Evolutionary conservation across 1,140 invertebrate genomes (phyloP).

Genomic region (Drosophila baimaii): DNA sequence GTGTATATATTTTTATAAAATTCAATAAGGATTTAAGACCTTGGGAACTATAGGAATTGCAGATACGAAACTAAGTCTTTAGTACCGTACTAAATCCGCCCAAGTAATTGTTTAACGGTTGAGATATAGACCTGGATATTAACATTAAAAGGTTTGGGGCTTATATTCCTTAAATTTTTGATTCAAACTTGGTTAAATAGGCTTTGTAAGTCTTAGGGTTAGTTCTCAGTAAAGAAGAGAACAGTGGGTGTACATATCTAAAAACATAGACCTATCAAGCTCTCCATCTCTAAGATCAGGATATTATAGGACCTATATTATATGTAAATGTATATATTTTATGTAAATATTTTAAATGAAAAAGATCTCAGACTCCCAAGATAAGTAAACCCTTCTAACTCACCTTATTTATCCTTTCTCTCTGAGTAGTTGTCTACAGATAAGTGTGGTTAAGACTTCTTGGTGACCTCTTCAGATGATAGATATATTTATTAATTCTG

Average conservation of each 20-base stretch:
- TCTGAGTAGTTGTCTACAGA: background rate
- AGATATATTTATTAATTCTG: background rate
- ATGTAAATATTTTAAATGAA: too few relatives aligned
- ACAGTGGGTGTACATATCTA: too few relatives aligned
- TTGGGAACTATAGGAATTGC: background rate
- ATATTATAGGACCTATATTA: background rate
- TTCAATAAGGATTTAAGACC: too few relatives aligned
- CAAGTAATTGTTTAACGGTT: background rate
- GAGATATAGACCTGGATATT: background rate
- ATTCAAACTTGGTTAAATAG: background rate
- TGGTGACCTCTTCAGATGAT: background rate
- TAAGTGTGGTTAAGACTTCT: background rate
- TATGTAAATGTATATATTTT: background rate
- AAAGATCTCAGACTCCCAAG: background rate
- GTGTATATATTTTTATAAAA: too few relatives aligned
- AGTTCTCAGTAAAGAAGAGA: too few relatives aligned
- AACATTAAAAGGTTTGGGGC: background rate
- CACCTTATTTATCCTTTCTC: constrained; percentile 13
- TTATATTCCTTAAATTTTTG: background rate
- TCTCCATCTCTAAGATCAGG: too few relatives aligned
- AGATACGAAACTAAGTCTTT: background rate
- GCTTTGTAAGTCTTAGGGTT: background rate
- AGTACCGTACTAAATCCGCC: background rate
- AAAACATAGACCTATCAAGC: too few relatives aligned
- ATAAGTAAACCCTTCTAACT: background rate